These are phyloP conservation scores for Cottus gobio DNA, from an alignment of 2,113 vertebrate species.

Conservation along the genomic window DNA sequence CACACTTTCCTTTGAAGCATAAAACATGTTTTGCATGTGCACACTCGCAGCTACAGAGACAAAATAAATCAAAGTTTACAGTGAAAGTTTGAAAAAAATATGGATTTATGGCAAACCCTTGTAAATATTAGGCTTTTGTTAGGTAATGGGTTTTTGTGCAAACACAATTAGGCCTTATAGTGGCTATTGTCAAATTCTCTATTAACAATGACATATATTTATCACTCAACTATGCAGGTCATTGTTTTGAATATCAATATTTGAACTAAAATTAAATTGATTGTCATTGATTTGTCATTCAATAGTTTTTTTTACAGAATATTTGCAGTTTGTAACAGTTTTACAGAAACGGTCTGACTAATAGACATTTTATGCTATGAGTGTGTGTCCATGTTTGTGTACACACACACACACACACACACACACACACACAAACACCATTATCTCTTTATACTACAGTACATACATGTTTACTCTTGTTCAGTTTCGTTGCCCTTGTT, in stretches of 20 bases:
- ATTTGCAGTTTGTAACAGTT: not conserved
- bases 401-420: too few relatives aligned
- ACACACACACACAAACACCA: too few relatives aligned
- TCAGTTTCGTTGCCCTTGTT: not conserved
- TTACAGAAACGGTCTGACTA: not conserved
- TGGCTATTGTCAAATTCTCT: too few relatives aligned
- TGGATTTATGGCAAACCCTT: not conserved
- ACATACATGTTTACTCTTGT: not conserved
- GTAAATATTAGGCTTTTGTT: not conserved
- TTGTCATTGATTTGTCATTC: too few relatives aligned
- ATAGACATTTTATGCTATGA: not conserved
- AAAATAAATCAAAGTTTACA: not conserved
- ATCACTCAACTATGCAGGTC: not conserved
- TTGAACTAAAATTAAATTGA: too few relatives aligned
- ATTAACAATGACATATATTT: not conserved
- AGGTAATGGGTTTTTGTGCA: not conserved
- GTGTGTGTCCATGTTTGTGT: too few relatives aligned
- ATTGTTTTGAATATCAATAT: not conserved
- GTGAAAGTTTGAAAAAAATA: not conserved
- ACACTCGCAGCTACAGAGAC: not conserved
- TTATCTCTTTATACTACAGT: not conserved
- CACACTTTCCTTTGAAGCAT: not conserved
- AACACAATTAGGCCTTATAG: not conserved
- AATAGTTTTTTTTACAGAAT: not conserved
- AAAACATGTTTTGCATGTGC: not conserved